Evolutionary conservation across 2,113 vertebrate species (phyloP), one percentile per base, ranked within the genome.

Genomic region (Etheostoma cragini): DNA sequence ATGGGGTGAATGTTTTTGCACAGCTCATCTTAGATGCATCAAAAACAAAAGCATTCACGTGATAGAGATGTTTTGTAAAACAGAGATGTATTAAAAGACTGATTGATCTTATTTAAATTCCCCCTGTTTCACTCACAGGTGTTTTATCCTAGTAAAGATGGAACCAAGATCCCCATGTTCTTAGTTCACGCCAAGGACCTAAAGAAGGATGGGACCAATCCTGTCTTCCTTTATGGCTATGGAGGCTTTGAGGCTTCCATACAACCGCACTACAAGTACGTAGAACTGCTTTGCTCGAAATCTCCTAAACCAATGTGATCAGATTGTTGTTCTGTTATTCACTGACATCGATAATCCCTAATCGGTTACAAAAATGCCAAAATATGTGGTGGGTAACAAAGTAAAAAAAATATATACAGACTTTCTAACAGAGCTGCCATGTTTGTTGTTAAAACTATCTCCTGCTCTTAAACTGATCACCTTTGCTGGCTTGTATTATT

Each of bases 161-260:
- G 94, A 72, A 95, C 94, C 7, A 89, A 90, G 78, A 94, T 96
- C 56, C 95, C 95, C 17, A 96, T 96, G 95, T 96, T 96, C 81
- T 80, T 95, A 79, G 95, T 96, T 15, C 94, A 96, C 1, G 42
- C 91, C 19, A 89, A 87, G 21, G 49, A 84, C 49, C 80, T 95
- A 17, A 49, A 93, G 84, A 91, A 78, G 24, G 93, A 95, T 3
- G 85, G 90, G 14, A 90, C 83, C 24, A 85, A 94, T 64, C 94
- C 95, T 0, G 90, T 95, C 5, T 94, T 96, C 63, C 93, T 96
- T 13, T 93, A 95, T 15, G 95, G 95, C 67, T 96, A 96, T 0
- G 95, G 95, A 72, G 95, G 95, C 50, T 96, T 96, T 17, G 94
- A 95, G 69, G 46, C 72, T 22, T 91, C 94, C 12, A 92, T 95